A percentile compares a stretch with the other conserved stretches of the same genome.
These are phyloP conservation scores for Hydroisotoma schaefferi DNA, from an alignment of 2,888 invertebrate genomes.

Conservation along the genomic window DNA sequence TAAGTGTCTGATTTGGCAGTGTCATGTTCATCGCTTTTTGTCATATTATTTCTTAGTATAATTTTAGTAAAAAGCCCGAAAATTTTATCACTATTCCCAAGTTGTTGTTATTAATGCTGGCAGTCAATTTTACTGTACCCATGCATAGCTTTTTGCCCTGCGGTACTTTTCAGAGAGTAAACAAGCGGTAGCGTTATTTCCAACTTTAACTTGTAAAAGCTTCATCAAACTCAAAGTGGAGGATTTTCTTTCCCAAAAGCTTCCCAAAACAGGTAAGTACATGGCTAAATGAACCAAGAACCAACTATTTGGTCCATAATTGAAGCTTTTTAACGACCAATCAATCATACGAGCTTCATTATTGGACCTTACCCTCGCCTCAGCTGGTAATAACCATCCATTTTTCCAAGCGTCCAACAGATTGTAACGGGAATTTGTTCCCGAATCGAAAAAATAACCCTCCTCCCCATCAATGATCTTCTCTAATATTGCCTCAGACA, in stretches of 20 bases:
- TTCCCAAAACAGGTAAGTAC: neutral
- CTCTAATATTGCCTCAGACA: conserved; percentile 68
- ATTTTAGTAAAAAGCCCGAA: too few species aligned
- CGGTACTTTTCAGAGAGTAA: too few species aligned
- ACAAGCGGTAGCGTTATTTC: conserved; percentile 3
- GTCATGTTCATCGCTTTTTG: too few species aligned
- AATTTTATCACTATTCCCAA: too few species aligned
- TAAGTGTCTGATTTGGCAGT: too few species aligned
- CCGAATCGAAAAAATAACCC: conserved; percentile 65
- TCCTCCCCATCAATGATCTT: conserved; percentile 69
- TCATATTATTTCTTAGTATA: too few species aligned
- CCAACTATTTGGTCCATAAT: conserved; percentile 18
- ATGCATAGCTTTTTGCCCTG: too few species aligned
- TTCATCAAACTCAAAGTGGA: neutral
- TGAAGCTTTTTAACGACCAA: too few species aligned
- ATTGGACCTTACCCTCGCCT: conserved; percentile 81
- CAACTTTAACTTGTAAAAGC: neutral
- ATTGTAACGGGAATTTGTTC: conserved; percentile 58
- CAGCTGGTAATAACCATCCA: conserved; percentile 83
- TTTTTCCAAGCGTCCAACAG: conserved; percentile 80
- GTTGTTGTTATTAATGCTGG: too few species aligned
- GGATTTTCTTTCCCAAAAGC: neutral
- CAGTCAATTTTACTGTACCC: too few species aligned
- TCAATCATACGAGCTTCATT: conserved; percentile 9
- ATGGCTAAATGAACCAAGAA: neutral